Evolutionary conservation across 2,888 invertebrate species (phyloP), one percentile per base, ranked within the genome.

Genomic region (Allolobophora icterica): DNA sequence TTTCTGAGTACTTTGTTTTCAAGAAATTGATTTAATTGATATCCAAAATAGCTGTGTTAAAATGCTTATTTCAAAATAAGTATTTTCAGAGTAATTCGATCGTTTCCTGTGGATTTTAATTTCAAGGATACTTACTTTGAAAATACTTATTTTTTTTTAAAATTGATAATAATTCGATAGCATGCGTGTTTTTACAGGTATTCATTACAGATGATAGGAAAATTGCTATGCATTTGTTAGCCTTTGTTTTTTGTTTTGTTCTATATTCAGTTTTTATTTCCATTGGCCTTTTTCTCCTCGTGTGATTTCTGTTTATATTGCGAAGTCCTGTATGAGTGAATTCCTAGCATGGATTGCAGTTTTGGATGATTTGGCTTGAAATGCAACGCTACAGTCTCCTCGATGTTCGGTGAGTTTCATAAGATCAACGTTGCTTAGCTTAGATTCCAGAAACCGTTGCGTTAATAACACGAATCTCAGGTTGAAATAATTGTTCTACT

Each of bases 291-390:
- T 71, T 71, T 30, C n/a, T 71, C 71, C 71, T 71, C 13, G 71
- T 71, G 71, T 71, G 71, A n/a, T n/a, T 71, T n/a, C 71, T 11
- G 8, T 71, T 71, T 87, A 24, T 34, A 15, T 87, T 87, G 38
- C 34, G 24, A 35, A 35, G 11, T 87, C 87, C 15, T 30, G 35
- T 35, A 17, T 87, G 87, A 87, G 87, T 87, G 87, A 17, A 6
- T 87, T 87, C 87, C 34, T 87, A 38, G 87, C 87, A 87, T 87
- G 87, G 87, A 35, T n/a, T 87, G 87, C 87, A 87, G 87, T 87
- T 34, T 87, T 34, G 35, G 87, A 34, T 87, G 87, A 35, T 87
- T 87, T 87, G 87, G 87, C 35, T 87, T 87, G 35, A 87, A 87
- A 35, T 35, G 19, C 34, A 87, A 87, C 38, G 24, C 87, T 34